Evolutionary conservation across 2,797 vertebrate species (phyloP), one percentile per base, ranked within the genome.

Genomic region (Enteromius trimaculatus): DNA sequence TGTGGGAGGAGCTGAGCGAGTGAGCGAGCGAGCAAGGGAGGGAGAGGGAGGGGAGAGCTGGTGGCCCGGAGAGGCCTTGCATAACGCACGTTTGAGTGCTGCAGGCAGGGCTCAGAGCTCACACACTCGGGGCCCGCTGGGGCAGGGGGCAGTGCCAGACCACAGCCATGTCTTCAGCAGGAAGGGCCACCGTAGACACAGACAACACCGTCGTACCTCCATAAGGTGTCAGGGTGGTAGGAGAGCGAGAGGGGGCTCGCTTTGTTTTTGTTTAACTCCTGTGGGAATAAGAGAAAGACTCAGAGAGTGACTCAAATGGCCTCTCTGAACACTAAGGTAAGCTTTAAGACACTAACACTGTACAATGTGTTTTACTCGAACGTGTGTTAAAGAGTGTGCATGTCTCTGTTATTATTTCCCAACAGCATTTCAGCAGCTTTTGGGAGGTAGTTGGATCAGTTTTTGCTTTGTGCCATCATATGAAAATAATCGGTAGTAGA

Each of bases 41-140:
- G 11, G 90, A 83, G 89, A 87, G 65, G 13, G 89, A 91, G 91
- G 88, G 91, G 90, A 89, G 90, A 91, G 89, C 94, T 95, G 94
- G 95, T 94, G 94, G 86, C 84, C 88, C 81, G 84, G 93, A 92
- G 92, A 93, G 90, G 91, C 87, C 91, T 93, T 96, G 94, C 94
- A 93, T 95, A 95, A 94, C 90, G 92, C 94, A 92, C 90, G 85
- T 91, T 92, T 92, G 91, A 91, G 92, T 90, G 89, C 89, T 91
- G 94, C 94, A 88, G 91, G 94, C 93, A 95, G 95, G 71, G 93
- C 94, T 85, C 87, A 62, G 60, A 82, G 92, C 92, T 89, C 91
- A 91, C 92, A 82, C 86, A 83, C 78, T 80, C 83, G 58, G 86
- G 86, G 85, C 80, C 68, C 66, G 60, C 31, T 11, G 70, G 79